Evolutionary conservation across 2,888 invertebrate species (phyloP).

Genomic region (Diarsia rubi): DNA sequence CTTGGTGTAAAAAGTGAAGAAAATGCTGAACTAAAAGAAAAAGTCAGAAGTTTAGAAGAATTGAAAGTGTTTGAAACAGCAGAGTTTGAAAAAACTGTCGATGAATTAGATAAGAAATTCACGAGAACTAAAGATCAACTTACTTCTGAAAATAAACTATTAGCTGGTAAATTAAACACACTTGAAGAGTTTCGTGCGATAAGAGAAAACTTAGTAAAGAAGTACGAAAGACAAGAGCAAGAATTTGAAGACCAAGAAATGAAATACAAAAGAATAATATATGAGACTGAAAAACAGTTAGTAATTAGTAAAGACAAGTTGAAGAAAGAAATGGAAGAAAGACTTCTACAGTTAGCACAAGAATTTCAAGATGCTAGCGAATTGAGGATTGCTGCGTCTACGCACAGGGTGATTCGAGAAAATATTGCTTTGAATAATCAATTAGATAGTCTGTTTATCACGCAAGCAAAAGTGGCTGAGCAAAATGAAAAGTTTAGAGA

Average conservation of each 20-base stretch:
- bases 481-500: constrained; percentile 92
- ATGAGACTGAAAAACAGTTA: constrained; percentile 94
- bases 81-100: constrained; percentile 92
- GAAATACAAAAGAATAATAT: constrained; percentile 94
- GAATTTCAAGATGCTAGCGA: constrained; percentile 97
- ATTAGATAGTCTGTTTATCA: constrained; percentile 92
- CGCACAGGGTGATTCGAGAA: constrained; percentile 96
- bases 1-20: constrained; percentile 93
- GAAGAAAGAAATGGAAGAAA: constrained; percentile 96
- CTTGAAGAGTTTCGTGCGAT: constrained; percentile 97
- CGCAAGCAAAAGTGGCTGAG: constrained; percentile 92
- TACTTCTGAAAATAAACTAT: constrained; percentile 96
- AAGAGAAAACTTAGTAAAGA: constrained; percentile 95
- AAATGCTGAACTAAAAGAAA: constrained; percentile 92
- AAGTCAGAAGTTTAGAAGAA: constrained; percentile 94
- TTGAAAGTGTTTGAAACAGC: constrained; percentile 92
- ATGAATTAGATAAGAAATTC: constrained; percentile 93
- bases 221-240: constrained; percentile 95
- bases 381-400: constrained; percentile 96
- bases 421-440: constrained; percentile 96
- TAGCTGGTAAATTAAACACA: constrained; percentile 96
- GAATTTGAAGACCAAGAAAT: constrained; percentile 94
- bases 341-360: constrained; percentile 94
- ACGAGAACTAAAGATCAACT: constrained; percentile 95
- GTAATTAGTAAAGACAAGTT: constrained; percentile 95